phyloP scores from a whole-genome alignment of 2,113 vertebrate genomes.

The Chaenogobius annularis region DNA sequence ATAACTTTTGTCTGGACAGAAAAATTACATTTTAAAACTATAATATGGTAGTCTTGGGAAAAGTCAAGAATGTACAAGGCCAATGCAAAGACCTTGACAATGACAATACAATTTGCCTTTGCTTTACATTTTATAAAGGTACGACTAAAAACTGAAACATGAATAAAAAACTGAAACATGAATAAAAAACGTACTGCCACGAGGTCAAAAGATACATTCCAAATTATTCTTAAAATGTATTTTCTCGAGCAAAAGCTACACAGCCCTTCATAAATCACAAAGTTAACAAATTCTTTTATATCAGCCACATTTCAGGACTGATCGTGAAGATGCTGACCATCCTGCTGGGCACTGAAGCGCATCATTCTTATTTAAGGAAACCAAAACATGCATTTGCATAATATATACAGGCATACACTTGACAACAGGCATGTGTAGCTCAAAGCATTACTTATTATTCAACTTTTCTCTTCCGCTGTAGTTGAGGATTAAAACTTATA shows the following conservation, averaged over 20 bases:
- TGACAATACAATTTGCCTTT: background rate
- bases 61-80: background rate
- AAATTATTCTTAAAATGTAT: background rate
- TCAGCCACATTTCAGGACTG: slow-evolving; percentile 14
- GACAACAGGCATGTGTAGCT: slow-evolving; percentile 34
- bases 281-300: background rate
- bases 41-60: background rate
- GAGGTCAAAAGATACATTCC: background rate
- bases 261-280: too few species aligned
- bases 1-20: background rate
- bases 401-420: slow-evolving; percentile 33
- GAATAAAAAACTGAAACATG: background rate
- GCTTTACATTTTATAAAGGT: background rate
- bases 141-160: background rate
- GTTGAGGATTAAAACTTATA: too few species aligned
- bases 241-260: background rate
- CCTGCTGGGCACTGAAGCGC: slow-evolving; percentile 6
- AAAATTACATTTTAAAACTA: background rate
- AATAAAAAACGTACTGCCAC: background rate
- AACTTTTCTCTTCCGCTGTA: slow-evolving; percentile 7
- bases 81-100: background rate
- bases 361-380: background rate
- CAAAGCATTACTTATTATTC: slow-evolving; percentile 44
- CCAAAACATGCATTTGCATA: slow-evolving; percentile 29
- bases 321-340: slow-evolving; percentile 45